Evolutionary conservation across 1,140 invertebrate species (phyloP).

Genomic region (Neodiprion virginianus): DNA sequence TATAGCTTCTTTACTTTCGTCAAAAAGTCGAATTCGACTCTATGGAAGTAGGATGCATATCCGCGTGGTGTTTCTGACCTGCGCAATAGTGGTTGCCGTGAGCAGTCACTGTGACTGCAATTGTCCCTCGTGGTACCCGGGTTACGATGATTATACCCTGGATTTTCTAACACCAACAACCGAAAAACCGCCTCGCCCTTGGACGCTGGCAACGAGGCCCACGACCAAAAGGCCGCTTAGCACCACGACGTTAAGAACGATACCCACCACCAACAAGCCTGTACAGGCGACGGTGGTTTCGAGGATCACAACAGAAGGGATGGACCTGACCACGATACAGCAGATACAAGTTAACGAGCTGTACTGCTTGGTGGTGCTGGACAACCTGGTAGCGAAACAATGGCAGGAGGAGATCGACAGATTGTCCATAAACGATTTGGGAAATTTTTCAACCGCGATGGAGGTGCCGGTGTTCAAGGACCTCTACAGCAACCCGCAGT

Average conservation of each 20-base stretch:
- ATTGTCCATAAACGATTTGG: not conserved
- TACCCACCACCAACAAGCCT: not conserved
- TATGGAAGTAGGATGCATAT: too few species aligned
- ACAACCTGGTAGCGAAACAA: not conserved
- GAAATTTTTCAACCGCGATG: not conserved
- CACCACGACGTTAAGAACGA: too few species aligned
- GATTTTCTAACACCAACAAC: not conserved
- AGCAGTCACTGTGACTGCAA: not conserved
- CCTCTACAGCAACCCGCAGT: not conserved
- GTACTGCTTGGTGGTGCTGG: not conserved
- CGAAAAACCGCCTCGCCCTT: not conserved
- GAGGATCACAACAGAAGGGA: not conserved
- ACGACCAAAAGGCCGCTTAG: not conserved
- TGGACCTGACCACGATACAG: not conserved
- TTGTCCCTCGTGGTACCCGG: not conserved
- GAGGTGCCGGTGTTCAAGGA: not conserved
- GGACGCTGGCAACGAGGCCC: not conserved
- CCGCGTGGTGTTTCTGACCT: not conserved
- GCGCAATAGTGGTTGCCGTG: not conserved
- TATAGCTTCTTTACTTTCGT: too few species aligned
- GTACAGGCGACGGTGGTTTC: not conserved
- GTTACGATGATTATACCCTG: not conserved
- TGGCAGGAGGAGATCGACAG: not conserved
- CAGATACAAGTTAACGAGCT: not conserved
- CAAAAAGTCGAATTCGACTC: too few species aligned